Conservation (phyloP, 1,140 invertebrate genomes). For the Mamestra configurata region DNA sequence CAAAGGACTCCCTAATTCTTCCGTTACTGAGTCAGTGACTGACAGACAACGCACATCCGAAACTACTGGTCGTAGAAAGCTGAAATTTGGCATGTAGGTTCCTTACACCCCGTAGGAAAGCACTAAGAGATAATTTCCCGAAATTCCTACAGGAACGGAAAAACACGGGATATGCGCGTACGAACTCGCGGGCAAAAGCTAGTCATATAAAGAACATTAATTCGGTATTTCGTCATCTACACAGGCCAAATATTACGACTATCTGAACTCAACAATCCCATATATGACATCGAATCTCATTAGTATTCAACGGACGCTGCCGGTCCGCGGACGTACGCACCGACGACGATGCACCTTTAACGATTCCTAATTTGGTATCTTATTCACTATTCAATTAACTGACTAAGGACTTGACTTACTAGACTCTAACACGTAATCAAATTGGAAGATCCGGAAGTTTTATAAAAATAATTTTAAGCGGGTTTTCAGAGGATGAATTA, state of each 20-base stretch:
- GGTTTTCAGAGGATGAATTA: not conserved
- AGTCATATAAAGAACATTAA: no score
- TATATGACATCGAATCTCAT: conserved; percentile 28
- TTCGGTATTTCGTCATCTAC: not conserved
- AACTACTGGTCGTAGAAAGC: no score
- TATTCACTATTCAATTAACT: conserved; percentile 18
- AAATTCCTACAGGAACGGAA: no score
- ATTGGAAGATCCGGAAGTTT: not conserved
- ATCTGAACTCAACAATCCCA: conserved; percentile 13
- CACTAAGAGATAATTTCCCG: no score
- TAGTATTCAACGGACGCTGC: not conserved
- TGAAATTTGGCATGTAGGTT: no score
- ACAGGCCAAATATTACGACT: not conserved
- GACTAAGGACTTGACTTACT: not conserved
- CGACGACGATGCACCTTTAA: not conserved
- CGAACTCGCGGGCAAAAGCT: no score
- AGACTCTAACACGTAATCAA: not conserved
- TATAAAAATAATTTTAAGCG: not conserved
- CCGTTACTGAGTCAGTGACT: no score
- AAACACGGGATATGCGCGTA: no score
- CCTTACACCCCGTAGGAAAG: no score
- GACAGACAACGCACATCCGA: no score
- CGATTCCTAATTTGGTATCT: conserved; percentile 33
- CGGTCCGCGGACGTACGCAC: conserved; percentile 10
- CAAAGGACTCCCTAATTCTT: no score